Evolutionary conservation across 53 echinoderm and acorn worm genomes (phyloP).

Genomic region (Henricia sp.): DNA sequence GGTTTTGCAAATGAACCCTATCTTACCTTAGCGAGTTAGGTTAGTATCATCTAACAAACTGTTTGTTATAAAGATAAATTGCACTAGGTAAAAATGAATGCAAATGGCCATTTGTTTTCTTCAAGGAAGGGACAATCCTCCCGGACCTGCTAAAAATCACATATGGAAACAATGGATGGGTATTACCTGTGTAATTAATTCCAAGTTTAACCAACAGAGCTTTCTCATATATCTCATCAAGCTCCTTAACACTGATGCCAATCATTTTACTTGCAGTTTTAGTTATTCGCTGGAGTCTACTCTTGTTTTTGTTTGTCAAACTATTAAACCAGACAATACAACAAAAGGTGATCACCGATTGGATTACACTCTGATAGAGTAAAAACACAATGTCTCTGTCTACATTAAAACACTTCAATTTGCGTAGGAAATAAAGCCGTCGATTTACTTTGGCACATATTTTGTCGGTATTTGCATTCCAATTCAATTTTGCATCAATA

Average conservation of each 20-base stretch:
- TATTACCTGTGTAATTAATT: background rate
- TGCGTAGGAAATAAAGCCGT: background rate
- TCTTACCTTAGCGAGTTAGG: no score
- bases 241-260: background rate
- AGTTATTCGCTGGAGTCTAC: background rate
- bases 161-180: background rate
- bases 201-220: background rate
- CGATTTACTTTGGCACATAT: background rate
- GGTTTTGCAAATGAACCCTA: no score
- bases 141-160: background rate
- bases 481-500: conserved; percentile 1
- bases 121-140: background rate
- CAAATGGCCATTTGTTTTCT: background rate
- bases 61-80: no score
- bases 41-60: no score
- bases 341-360: conserved; percentile 1
- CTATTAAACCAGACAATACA: background rate
- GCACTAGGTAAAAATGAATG: no score
- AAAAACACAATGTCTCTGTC: background rate
- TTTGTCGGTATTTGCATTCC: conserved; percentile 18
- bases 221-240: background rate
- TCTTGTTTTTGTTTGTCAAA: background rate
- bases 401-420: background rate
- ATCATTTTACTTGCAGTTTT: background rate
- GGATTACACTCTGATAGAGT: conserved; percentile 1